phyloP scores from a whole-genome alignment of 2,113 vertebrate genomes.

The Rhinogobius similis region DNA sequence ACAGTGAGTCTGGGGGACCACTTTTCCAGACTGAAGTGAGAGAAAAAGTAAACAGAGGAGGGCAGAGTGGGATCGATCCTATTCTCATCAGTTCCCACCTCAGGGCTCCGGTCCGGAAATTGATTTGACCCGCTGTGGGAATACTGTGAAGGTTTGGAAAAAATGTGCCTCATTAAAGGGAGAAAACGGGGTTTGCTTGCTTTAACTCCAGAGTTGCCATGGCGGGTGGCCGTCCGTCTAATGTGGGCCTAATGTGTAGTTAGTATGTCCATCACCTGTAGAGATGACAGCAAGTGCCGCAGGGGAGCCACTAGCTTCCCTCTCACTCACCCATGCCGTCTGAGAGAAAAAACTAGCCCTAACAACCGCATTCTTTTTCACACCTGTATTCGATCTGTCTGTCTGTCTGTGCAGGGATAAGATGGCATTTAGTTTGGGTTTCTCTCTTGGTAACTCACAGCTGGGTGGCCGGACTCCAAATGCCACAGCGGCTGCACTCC shows the following conservation, averaged over 20 bases:
- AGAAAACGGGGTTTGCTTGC: slow-evolving; percentile 36
- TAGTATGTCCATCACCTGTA: slow-evolving; percentile 65
- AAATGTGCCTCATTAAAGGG: slow-evolving; percentile 49
- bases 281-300: slow-evolving; percentile 72
- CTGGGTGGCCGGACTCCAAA: slow-evolving; percentile 76
- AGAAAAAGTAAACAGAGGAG: slow-evolving; percentile 66
- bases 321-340: slow-evolving; percentile 44
- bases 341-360: slow-evolving; percentile 62
- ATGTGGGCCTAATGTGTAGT: slow-evolving; percentile 68
- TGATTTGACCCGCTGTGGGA: slow-evolving; percentile 58
- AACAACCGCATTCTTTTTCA: slow-evolving; percentile 61
- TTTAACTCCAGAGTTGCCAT: slow-evolving; percentile 50
- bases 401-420: slow-evolving; percentile 61
- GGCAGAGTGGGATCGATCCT: slow-evolving; percentile 74
- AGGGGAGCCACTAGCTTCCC: slow-evolving; percentile 61
- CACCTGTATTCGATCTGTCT: slow-evolving; percentile 58
- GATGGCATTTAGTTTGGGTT: slow-evolving; percentile 82
- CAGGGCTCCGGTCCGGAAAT: slow-evolving; percentile 58
- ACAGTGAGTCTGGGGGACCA: slow-evolving; percentile 29
- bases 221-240: slow-evolving; percentile 49
- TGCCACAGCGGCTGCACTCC: slow-evolving; percentile 74
- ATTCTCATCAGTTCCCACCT: slow-evolving; percentile 74
- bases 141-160: slow-evolving; percentile 47
- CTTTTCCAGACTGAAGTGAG: slow-evolving; percentile 40
- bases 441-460: slow-evolving; percentile 78